Conservation (phyloP, 1,140 invertebrate genomes). For the Prorops nasuta region DNA sequence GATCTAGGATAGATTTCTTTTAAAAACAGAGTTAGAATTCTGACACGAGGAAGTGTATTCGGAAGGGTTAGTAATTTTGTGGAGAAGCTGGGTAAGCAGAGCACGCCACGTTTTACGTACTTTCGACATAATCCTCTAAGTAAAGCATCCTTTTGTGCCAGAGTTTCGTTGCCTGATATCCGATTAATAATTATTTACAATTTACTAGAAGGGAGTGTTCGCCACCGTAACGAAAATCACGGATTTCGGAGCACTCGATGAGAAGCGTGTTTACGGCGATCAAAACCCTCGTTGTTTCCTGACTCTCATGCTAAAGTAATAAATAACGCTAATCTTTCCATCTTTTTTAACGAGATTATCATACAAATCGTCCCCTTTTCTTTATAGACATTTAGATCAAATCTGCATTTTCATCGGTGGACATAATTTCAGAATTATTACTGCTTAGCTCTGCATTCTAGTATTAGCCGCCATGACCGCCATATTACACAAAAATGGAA, state of each 20-base stretch:
- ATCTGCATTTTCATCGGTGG: slow-evolving; percentile 1
- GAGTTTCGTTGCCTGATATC: slow-evolving; percentile 16
- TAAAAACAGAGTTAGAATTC: slow-evolving; percentile 3
- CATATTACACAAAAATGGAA: too few species aligned
- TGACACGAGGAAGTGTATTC: slow-evolving; percentile 11
- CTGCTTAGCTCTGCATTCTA: slow-evolving; percentile 20
- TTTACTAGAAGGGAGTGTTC: slow-evolving; percentile 21
- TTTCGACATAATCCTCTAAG: slow-evolving; percentile 94
- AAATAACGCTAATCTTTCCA: too few species aligned
- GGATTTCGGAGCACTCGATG: slow-evolving; percentile 30
- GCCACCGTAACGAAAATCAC: slow-evolving; percentile 18
- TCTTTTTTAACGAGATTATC: too few species aligned
- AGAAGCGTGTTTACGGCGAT: slow-evolving; percentile 38
- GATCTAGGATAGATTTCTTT: too few species aligned
- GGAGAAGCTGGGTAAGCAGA: slow-evolving; percentile 20
- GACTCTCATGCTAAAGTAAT: slow-evolving; percentile 26
- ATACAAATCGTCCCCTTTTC: too few species aligned
- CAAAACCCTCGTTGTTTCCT: slow-evolving; percentile 25
- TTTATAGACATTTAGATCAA: too few species aligned
- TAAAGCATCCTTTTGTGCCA: slow-evolving; percentile 75
- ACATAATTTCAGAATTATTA: slow-evolving; percentile 20
- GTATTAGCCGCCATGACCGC: slow-evolving; percentile 29
- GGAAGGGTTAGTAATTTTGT: slow-evolving; percentile 34
- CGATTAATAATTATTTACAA: slow-evolving; percentile 34
- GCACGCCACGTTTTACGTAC: slow-evolving; percentile 64